Evolutionary conservation across 2,797 vertebrate species (phyloP), one percentile per base, ranked within the genome.

Genomic region (Tragelaphus eurycerus): DNA sequence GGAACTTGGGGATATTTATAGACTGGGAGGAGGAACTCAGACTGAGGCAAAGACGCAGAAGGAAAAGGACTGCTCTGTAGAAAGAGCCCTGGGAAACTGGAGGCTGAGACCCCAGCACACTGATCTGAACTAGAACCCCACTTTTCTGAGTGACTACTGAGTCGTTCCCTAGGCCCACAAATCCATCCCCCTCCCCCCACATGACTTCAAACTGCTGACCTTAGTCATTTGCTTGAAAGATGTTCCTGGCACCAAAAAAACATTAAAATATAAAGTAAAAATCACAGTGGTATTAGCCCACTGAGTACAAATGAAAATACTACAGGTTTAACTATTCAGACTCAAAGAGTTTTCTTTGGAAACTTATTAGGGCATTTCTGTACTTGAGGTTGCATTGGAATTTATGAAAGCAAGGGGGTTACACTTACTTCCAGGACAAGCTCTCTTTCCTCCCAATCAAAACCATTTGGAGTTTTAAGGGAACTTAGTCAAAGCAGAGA

Each of bases 1-100:
- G 94, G 95, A 91, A 97, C 93, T 96, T 29, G 19, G 64, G 48
- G 89, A 84, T 97, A 88, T 96, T 97, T 97, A 96, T 96, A 96
- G 90, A 78, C 43, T 55, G 59, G 48, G 91, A 95, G 87, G 74
- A 96, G 88, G 92, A 96, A 97, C 94, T 96, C 57, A 4, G 90
- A 95, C 19, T 78, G 84, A 88, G 52, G 82, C 86, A 67, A 64
- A 90, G 90, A 84, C 52, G 74, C 43, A 76, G 71, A 79, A 78
- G 88, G 71, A 71, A 90, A 57, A 76, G 67, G 34, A 23, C 67
- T 52, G 57, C 93, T 90, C 64, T 12, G 34, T 19, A 60, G 81
- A 57, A 82, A 60, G 50, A 29, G 31, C 38, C 21, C 7, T 0
- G 7, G 19, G n/a, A 31, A 23, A 21, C 48, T 11, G n/a, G 38